Evolutionary conservation across 2,797 vertebrate genomes (phyloP).

Genomic region (Peromyscus aztecus): DNA sequence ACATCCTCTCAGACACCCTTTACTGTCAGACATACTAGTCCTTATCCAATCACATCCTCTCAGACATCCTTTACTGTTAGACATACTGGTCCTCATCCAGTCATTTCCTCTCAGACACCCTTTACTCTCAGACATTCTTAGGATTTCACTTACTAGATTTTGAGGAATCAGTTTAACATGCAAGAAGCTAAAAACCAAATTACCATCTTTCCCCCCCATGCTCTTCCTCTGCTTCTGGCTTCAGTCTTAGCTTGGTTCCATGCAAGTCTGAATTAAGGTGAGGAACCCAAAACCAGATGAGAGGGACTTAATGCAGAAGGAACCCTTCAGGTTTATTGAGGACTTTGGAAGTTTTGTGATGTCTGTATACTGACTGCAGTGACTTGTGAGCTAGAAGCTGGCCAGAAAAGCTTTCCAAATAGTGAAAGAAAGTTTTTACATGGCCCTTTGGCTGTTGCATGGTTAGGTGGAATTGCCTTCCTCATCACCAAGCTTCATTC

Average conservation of each 20-base stretch:
- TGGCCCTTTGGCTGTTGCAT: neutral
- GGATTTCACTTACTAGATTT: slow-evolving; percentile 13
- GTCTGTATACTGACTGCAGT: neutral
- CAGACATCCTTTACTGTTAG: neutral
- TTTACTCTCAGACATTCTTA: slow-evolving; percentile 25
- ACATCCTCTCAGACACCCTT: neutral
- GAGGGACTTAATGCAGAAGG: neutral
- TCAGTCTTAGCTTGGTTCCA: slow-evolving; percentile 44
- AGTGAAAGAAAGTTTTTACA: neutral
- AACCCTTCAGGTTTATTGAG: neutral
- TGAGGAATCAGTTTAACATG: slow-evolving; percentile 37
- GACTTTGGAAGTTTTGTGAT: slow-evolving; percentile 3
- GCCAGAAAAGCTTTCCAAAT: neutral
- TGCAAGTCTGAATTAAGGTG: neutral
- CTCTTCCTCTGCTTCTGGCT: slow-evolving; percentile 28
- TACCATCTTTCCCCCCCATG: neutral
- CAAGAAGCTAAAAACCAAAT: neutral
- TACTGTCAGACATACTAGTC: neutral
- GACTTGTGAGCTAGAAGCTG: neutral
- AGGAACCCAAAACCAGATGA: slow-evolving; percentile 8
- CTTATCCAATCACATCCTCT: neutral
- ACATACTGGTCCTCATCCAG: neutral
- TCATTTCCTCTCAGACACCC: neutral
- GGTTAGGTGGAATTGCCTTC: neutral
- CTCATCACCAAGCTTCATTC: neutral